Evolutionary conservation across 1,140 invertebrate species (phyloP).

Genomic region (Vanessa atalanta): DNA sequence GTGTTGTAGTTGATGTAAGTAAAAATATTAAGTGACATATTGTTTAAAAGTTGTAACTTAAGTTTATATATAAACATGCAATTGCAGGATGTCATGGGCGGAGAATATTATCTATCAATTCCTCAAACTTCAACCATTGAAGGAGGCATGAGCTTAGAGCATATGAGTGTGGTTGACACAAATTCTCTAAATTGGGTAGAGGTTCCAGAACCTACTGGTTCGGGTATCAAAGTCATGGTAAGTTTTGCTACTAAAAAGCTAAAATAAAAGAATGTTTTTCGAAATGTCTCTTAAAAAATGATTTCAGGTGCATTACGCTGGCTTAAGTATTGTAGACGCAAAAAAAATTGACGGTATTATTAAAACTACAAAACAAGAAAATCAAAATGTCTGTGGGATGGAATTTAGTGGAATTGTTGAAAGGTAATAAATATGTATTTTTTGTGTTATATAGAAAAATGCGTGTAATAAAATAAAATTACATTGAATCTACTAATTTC

Average conservation of each 20-base stretch:
- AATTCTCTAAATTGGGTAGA: conserved; percentile 47
- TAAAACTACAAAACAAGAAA: background rate
- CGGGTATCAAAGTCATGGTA: conserved; percentile 47
- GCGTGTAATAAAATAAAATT: background rate
- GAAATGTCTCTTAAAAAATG: background rate
- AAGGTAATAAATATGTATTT: background rate
- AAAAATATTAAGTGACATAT: background rate
- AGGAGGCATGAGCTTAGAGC: conserved; percentile 30
- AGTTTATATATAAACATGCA: background rate
- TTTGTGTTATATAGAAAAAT: background rate
- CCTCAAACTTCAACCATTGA: conserved; percentile 5
- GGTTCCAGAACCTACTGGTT: conserved; percentile 6
- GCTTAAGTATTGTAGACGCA: background rate
- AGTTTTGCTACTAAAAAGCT: background rate
- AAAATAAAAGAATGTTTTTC: too few species aligned
- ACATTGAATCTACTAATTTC: background rate
- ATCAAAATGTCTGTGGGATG: background rate
- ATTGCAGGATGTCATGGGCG: conserved; percentile 34
- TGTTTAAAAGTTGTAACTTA: background rate
- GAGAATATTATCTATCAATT: conserved; percentile 43
- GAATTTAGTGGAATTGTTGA: conserved; percentile 12
- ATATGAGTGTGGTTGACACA: conserved; percentile 33
- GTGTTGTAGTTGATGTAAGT: background rate
- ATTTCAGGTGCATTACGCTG: conserved; percentile 11
- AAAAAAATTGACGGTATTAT: background rate